Conservation (phyloP, 2,797 vertebrate species). For the Sebastes iracundus region DNA sequence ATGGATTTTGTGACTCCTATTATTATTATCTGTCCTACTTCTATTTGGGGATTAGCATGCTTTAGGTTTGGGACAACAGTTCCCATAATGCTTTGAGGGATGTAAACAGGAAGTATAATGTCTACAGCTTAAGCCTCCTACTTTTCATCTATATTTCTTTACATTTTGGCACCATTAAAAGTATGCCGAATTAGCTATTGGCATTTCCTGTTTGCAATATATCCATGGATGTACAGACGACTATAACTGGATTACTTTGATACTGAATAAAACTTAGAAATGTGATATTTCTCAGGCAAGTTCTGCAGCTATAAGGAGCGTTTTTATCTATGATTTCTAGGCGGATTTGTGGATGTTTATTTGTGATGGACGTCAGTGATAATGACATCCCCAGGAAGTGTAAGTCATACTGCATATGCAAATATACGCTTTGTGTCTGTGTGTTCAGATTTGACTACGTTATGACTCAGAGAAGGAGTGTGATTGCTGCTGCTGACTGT, state of each 20-base stretch:
- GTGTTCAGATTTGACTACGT: neutral
- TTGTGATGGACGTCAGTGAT: neutral
- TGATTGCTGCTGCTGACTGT: neutral
- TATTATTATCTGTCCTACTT: neutral
- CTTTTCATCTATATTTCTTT: neutral
- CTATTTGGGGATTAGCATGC: neutral
- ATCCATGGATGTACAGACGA: neutral
- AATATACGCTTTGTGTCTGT: neutral
- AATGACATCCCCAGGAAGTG: neutral
- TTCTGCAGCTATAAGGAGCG: neutral
- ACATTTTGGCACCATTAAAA: neutral
- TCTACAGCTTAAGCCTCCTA: neutral
- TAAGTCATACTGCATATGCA: neutral
- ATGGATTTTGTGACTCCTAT: neutral
- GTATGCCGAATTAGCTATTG: neutral
- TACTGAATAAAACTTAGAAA: neutral
- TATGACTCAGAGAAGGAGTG: neutral
- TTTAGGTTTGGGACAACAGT: neutral
- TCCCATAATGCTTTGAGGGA: neutral
- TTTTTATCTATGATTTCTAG: neutral
- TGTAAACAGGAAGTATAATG: neutral
- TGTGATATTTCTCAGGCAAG: neutral
- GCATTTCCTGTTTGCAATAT: neutral
- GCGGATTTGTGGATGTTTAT: neutral
- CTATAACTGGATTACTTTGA: neutral